Evolutionary conservation across 2,113 vertebrate species (phyloP), one percentile per base, ranked within the genome.

Genomic region (Zootoca vivipara): DNA sequence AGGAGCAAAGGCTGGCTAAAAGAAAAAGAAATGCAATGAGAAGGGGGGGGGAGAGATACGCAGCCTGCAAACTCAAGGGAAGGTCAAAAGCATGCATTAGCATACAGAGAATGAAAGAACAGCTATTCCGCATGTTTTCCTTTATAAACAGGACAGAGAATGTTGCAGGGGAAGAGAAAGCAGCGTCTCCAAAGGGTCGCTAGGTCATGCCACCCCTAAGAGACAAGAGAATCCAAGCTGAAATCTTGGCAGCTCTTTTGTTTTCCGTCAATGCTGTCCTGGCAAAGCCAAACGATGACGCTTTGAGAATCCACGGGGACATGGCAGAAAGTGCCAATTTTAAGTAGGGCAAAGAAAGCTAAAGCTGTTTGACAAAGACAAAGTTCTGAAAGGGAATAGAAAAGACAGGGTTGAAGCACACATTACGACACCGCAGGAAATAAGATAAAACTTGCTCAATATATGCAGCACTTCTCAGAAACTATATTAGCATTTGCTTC

Each of bases 391-490:
- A 0, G 73, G 65, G 1, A 83, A 79, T 26, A 33, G 1, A 1
- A 78, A 52, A 46, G 0, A 0, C 0, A 0, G 10, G 69, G 24
- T 0, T 0, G 67, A 82, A 87, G 73, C 77, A 56, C 78, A 1
- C 24, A 22, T 89, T 24, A 6, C 46, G 8, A 7, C 16, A 73
- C 82, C 0, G 0, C 90, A 89, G 92, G 73, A 42, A 86, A 30
- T 0, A 3, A 7, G 9, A 75, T 79, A 12, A 24, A 88, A 15
- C 0, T 4, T 70, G 2, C 52, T 81, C 0, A 0, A 87, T 88
- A 83, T 73, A 83, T 73, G 35, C 82, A 0, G 0, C 85, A 87
- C 35, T 86, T 83, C 82, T 56, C 0, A 0, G 92, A 83, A 91
- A 79, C 88, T 74, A 70, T 70, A 90, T 52, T 77, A 65, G 38